These are phyloP conservation scores for Podocnemis expansa DNA, from an alignment of 2,113 vertebrate species.

Conservation along the genomic window DNA sequence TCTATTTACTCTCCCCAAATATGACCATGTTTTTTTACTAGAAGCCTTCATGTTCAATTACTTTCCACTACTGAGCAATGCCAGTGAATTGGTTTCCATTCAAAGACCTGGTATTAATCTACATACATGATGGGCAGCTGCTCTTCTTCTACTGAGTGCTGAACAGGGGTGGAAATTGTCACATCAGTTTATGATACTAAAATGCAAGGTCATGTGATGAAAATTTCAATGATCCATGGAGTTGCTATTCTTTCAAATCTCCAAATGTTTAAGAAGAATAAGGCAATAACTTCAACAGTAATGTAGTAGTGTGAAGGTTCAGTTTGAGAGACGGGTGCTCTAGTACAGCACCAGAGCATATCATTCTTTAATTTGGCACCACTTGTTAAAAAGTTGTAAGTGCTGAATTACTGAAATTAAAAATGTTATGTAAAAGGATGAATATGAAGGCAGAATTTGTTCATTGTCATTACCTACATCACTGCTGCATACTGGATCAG, in stretches of 20 bases:
- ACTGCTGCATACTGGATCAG: neutral
- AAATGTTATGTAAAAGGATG: neutral
- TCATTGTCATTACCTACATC: neutral
- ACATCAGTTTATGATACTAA: neutral
- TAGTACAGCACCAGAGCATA: fast-evolving
- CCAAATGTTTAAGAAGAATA: neutral
- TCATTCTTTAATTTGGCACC: neutral
- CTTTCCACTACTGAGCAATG: neutral
- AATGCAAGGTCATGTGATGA: neutral
- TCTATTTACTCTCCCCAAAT: fast-evolving
- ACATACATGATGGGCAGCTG: neutral
- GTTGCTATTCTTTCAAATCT: neutral
- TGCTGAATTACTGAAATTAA: neutral
- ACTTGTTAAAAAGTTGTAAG: neutral
- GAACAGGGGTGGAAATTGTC: neutral
- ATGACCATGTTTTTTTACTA: neutral
- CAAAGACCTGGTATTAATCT: neutral
- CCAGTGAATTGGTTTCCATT: neutral
- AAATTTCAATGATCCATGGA: neutral
- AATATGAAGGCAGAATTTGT: neutral
- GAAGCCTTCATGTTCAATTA: neutral
- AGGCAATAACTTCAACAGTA: neutral
- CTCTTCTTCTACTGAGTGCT: neutral
- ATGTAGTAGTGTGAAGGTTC: neutral
- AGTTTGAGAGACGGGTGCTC: neutral